Evolutionary conservation across 2,113 vertebrate genomes (phyloP), one percentile per base, ranked within the genome.

Genomic region (Psettodes erumei): DNA sequence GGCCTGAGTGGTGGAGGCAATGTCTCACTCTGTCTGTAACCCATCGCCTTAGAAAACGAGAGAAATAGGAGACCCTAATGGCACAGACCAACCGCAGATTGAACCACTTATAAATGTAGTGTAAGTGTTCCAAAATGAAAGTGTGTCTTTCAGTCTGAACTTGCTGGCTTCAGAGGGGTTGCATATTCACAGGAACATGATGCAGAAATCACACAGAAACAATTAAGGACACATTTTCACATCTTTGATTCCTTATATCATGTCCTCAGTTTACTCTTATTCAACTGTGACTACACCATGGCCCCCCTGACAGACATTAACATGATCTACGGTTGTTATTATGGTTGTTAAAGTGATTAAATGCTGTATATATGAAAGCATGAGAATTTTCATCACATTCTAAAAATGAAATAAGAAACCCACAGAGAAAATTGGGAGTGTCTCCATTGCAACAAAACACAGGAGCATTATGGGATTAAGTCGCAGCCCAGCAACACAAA

Each of bases 101-200:
- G 73, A 83, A 86, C 76, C 86, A 88, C 86, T 92, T 83, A 83
- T 51, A 81, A 90, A 92, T 86, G 79, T 86, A 87, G 53, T n/a
- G n/a, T n/a, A n/a, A 81, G 72, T 66, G 53, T 67, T 82, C 61
- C 71, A 63, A 84, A 83, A 81, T 70, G 45, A 83, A 8, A 40
- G 61, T 51, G 54, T 59, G 74, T 77, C 76, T 81, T 72, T 62
- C 11, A 2, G 56, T 51, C 71, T 10, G 7, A 66, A 61, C 71
- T 54, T 43, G 4, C 25, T n/a, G 32, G 70, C 56, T 60, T 60
- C 4, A 19, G 40, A 79, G 53, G 28, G 40, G 71, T 43, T 62
- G 32, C 30, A 59, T 53, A 64, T 68, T 59, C 45, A 63, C 48
- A 69, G 33, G 8, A 53, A 81, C 45, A 27, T 28, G 25, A 62